Base-by-base conservation (phyloP, 2,113 vertebrate genomes). In the Phylloscopus trochilus region DNA sequence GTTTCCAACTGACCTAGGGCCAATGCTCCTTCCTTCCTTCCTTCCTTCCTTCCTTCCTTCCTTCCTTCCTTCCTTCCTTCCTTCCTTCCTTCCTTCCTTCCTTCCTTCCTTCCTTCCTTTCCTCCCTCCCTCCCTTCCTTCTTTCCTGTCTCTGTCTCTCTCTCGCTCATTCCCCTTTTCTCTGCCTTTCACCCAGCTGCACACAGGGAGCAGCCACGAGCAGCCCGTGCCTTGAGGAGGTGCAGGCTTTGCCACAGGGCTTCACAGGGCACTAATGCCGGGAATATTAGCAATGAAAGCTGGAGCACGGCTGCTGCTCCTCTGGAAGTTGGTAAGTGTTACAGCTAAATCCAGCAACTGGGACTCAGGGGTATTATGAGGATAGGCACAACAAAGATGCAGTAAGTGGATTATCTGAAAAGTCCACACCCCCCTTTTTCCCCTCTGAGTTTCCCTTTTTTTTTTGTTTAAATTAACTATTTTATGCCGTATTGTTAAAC, bases 331-430 rank as follows among this genome's bases (percentile, higher is more conserved):
- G 76, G 13, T 59, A 81, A 87, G 52, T 78, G 56, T 47, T 93
- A 73, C 12, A 0, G 85, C 91, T 96, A 94, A 96, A 95, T 82
- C 72, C 52, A 95, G 89, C 79, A 95, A 75, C 60, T 76, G 63
- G 87, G 72, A 92, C 95, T 90, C 87, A 24, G 83, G 56, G 83
- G 62, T 90, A 94, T 87, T 70, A 90, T 47, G 79, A 89, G 81
- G 52, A 96, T 83, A 93, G 90, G 74, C 92, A 93, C 93, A 95
- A 95, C 69, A 87, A 96, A 96, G 86, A 83, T 86, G 70, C 46
- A 86, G 58, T 94, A 93, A 91, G 76, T 95, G 80, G 92, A 94
- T 97, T 93, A 97, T 89, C 63, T 75, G 80, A 41, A 83, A 95
- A 97, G 72, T 69, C 77, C 64, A 0, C 28, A 39, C 14, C 53